Evolutionary conservation across 2,888 invertebrate species (phyloP).

Genomic region (Himalopsyche tibetana): DNA sequence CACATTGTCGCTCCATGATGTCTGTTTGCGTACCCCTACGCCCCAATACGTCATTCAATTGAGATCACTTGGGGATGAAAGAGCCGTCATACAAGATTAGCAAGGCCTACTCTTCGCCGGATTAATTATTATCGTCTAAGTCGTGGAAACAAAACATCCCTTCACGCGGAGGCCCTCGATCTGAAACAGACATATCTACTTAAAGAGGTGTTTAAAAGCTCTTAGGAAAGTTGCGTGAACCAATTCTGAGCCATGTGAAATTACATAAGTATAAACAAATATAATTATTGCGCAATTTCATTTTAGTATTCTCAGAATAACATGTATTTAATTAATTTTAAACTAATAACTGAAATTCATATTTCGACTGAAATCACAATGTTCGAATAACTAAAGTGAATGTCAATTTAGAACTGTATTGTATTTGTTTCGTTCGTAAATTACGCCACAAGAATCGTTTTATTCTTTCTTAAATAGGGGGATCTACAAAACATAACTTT

Average conservation of each 20-base stretch:
- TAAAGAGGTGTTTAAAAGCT: constrained; percentile 30
- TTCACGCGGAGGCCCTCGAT: constrained; percentile 17
- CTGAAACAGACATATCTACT: constrained; percentile 25
- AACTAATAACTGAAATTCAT: too few relatives aligned
- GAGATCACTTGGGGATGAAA: constrained; percentile 34
- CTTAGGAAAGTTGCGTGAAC: constrained; percentile 7
- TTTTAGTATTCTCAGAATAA: too few relatives aligned
- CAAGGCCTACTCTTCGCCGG: neutral
- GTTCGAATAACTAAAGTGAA: too few relatives aligned
- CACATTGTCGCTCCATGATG: neutral
- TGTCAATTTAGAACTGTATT: too few relatives aligned
- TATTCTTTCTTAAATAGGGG: too few relatives aligned
- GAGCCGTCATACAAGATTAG: constrained; percentile 30
- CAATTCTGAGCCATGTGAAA: neutral
- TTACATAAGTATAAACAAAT: too few relatives aligned
- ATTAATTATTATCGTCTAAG: constrained; percentile 34
- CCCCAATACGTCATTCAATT: constrained; percentile 30
- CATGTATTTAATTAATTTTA: too few relatives aligned
- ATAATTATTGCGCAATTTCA: too few relatives aligned
- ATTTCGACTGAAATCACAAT: too few relatives aligned
- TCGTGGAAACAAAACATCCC: constrained; percentile 30
- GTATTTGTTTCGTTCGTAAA: too few relatives aligned
- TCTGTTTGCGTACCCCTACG: constrained; percentile 25
- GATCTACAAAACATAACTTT: too few relatives aligned
- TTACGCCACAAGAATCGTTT: too few relatives aligned